phyloP scores from a whole-genome alignment of 2,797 vertebrate species.

The Rhinogobio ventralis region DNA sequence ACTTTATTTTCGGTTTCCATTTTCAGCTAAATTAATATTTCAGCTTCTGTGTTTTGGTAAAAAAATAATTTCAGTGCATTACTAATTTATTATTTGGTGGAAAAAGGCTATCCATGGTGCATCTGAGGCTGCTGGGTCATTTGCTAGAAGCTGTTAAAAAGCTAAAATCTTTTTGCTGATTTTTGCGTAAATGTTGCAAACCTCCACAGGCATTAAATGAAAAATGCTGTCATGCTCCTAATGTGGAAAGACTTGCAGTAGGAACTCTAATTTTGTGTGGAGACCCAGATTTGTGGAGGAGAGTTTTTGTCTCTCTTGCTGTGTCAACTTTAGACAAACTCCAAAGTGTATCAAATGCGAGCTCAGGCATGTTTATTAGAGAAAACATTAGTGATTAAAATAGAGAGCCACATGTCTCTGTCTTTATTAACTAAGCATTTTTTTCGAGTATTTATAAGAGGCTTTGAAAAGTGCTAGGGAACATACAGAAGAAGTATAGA shows the following conservation, averaged over 20 bases:
- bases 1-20: background rate
- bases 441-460: background rate
- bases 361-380: constrained; percentile 4
- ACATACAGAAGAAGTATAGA: background rate
- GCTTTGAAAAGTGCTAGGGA: background rate
- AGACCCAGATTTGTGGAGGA: constrained; percentile 2
- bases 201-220: constrained; percentile 23
- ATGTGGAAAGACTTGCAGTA: constrained; percentile 30
- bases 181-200: constrained; percentile 36
- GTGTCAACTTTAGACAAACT: background rate
- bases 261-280: constrained; percentile 7
- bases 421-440: constrained; percentile 27
- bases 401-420: background rate
- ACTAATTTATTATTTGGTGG: background rate
- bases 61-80: background rate
- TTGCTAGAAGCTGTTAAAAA: constrained; percentile 36
- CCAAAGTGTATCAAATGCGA: background rate
- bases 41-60: background rate
- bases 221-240: constrained; percentile 23
- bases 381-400: constrained; percentile 30
- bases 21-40: background rate
- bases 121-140: background rate
- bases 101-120: background rate
- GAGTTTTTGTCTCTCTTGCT: background rate
- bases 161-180: constrained; percentile 5